Evolutionary conservation across 2,797 vertebrate species (phyloP).

Genomic region (Hemitrygon akajei): DNA sequence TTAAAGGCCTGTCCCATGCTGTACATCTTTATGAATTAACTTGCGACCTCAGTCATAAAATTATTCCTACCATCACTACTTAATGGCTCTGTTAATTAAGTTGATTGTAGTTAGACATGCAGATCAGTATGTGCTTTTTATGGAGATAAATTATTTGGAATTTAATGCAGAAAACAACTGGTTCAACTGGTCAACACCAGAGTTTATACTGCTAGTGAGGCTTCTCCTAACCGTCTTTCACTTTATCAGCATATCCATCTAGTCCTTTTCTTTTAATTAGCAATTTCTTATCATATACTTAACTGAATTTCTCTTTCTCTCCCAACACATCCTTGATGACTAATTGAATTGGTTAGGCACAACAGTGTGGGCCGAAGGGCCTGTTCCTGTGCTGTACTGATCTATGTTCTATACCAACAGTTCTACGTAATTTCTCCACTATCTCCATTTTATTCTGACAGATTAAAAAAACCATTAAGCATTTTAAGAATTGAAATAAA

Average conservation of each 20-base stretch:
- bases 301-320: too few species aligned
- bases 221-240: not conserved
- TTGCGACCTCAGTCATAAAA: not conserved
- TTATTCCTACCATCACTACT: not conserved
- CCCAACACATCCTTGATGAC: too few species aligned
- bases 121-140: not conserved
- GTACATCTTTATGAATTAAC: too few species aligned
- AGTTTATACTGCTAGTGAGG: too few species aligned
- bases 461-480: not conserved
- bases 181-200: too few species aligned
- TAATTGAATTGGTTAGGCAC: too few species aligned
- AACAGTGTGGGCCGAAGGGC: too few species aligned
- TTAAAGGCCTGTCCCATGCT: too few species aligned
- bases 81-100: not conserved
- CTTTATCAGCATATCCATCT: not conserved
- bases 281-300: not conserved
- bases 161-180: too few species aligned
- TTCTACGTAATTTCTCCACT: not conserved
- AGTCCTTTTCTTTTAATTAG: not conserved
- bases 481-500: not conserved
- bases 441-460: not conserved
- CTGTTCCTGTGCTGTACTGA: too few species aligned
- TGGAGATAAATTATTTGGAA: too few species aligned
- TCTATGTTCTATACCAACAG: too few species aligned
- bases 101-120: not conserved